Percentiles rank a stretch among this genome's conserved stretches.
Evolutionary conservation across 2,797 vertebrate species (phyloP).

Genomic region (Betta splendens): DNA sequence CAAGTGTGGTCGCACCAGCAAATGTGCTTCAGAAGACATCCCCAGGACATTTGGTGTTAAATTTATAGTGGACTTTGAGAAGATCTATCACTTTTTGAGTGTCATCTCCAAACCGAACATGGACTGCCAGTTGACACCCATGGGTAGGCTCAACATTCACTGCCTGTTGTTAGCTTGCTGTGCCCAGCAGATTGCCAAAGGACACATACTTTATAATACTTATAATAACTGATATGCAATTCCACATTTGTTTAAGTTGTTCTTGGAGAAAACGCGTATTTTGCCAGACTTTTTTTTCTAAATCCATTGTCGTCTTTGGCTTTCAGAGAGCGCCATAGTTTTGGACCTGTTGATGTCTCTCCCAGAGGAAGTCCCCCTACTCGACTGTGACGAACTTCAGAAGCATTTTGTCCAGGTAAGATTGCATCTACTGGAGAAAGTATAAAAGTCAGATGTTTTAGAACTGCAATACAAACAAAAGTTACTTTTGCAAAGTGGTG

Average conservation of each 20-base stretch:
- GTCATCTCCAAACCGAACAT: slow-evolving; percentile 18
- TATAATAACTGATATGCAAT: no score
- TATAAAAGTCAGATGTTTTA: no score
- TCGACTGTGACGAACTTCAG: slow-evolving; percentile 71
- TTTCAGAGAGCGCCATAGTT: slow-evolving; percentile 77
- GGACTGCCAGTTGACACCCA: slow-evolving; percentile 61
- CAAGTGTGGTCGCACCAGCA: slow-evolving; percentile 7
- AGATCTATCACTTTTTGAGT: slow-evolving; percentile 75
- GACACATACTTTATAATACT: no score
- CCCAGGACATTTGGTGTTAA: slow-evolving; percentile 16
- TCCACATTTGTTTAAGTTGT: no score
- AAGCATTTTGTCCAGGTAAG: slow-evolving; percentile 72
- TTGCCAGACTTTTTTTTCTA: no score
- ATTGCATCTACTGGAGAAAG: no score
- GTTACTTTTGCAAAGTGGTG: no score
- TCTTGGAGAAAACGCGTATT: not conserved
- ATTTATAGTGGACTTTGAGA: slow-evolving; percentile 75
- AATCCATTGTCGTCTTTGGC: slow-evolving; percentile 4
- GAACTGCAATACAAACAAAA: no score
- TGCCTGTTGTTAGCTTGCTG: no score
- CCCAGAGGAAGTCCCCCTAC: slow-evolving; percentile 72
- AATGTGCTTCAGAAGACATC: not conserved
- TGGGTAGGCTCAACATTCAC: slow-evolving; percentile 72
- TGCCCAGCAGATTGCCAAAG: no score
- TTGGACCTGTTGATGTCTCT: slow-evolving; percentile 80